phyloP scores from a whole-genome alignment of 2,113 vertebrate species.

The Passerina amoena region DNA sequence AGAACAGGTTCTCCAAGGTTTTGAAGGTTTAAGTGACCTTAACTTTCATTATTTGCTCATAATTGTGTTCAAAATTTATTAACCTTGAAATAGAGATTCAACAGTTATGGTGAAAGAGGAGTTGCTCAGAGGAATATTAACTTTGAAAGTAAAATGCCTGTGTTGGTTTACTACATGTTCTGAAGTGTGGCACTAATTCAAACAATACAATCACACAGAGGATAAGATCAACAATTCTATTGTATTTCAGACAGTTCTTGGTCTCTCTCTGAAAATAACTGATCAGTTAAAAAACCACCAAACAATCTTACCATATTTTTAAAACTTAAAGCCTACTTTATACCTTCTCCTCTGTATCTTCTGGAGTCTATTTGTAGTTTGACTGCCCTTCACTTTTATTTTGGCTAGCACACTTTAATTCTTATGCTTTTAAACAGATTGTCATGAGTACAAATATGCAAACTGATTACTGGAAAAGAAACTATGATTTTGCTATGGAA shows the following conservation, averaged over 20 bases:
- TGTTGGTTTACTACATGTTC: background rate
- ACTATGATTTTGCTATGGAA: background rate
- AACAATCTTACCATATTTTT: background rate
- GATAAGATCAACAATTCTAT: fast-evolving
- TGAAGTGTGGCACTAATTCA: background rate
- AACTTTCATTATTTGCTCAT: background rate
- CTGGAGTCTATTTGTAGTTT: background rate
- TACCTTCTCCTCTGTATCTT: background rate
- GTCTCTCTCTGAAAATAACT: background rate
- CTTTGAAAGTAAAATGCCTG: background rate
- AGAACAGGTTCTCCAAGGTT: background rate
- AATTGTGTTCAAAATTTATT: background rate
- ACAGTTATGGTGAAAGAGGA: background rate
- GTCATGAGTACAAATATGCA: background rate
- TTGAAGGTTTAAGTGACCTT: background rate
- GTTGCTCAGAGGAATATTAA: background rate
- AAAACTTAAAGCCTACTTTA: background rate
- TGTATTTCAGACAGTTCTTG: background rate
- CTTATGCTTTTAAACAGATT: background rate
- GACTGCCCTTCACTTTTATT: background rate
- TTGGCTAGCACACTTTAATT: background rate
- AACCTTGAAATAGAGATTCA: background rate
- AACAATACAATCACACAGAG: background rate
- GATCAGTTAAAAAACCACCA: background rate
- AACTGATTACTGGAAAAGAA: background rate